These are phyloP conservation scores for Drosophila maculinotata DNA, from an alignment of 2,888 invertebrate genomes.

Conservation along the genomic window DNA sequence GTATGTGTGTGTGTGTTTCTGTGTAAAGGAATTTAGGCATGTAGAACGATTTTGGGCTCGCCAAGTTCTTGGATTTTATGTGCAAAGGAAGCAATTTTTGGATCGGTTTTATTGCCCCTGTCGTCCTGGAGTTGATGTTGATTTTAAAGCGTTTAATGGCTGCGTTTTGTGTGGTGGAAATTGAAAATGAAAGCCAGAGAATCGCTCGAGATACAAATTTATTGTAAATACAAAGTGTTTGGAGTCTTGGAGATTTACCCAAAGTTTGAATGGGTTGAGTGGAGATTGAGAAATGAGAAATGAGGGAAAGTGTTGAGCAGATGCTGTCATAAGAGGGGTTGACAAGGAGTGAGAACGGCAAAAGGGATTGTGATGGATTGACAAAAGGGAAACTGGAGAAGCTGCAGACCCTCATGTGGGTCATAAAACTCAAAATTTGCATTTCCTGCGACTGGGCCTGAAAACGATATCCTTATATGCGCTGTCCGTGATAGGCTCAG, in stretches of 20 bases:
- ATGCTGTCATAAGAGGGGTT: slow-evolving; percentile 41
- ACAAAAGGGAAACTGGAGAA: slow-evolving; percentile 25
- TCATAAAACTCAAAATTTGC: slow-evolving; percentile 6
- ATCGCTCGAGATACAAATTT: slow-evolving; percentile 45
- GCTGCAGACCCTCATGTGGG: slow-evolving; percentile 18
- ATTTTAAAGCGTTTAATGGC: slow-evolving; percentile 78
- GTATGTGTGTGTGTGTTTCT: slow-evolving; percentile 17
- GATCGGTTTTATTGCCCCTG: slow-evolving; percentile 78
- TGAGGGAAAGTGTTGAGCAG: slow-evolving; percentile 4
- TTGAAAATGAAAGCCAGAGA: slow-evolving; percentile 62
- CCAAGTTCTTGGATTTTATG: slow-evolving; percentile 68
- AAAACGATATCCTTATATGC: not conserved
- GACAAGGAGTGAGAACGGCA: slow-evolving; percentile 2
- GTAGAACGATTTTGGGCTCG: slow-evolving; percentile 57
- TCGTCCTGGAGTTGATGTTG: slow-evolving; percentile 68
- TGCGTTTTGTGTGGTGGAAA: slow-evolving; percentile 58
- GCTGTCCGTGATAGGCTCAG: not conserved
- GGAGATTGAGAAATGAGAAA: not conserved
- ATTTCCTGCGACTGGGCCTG: not conserved
- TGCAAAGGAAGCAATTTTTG: slow-evolving; percentile 75
- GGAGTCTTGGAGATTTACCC: slow-evolving; percentile 67
- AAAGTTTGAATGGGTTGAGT: slow-evolving; percentile 29
- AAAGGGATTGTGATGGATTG: slow-evolving; percentile 59
- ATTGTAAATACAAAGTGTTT: slow-evolving; percentile 70
- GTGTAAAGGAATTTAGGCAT: slow-evolving; percentile 60